A percentile compares a stretch with the other conserved stretches of the same genome.
phyloP scores from a whole-genome alignment of 1,140 invertebrate genomes.

The Aphidius gifuensis region DNA sequence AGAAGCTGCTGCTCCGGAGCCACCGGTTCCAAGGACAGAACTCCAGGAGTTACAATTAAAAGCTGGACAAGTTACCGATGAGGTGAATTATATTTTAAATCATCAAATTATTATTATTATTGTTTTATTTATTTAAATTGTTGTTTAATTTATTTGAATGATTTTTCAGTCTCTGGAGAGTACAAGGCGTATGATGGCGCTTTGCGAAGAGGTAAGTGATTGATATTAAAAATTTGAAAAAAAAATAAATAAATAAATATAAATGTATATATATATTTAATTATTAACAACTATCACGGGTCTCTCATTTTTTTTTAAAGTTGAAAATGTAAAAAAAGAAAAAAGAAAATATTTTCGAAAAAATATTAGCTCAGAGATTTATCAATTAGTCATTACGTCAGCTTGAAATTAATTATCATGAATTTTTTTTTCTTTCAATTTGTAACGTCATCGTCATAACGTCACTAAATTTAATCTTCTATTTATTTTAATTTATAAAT shows the following conservation, averaged over 20 bases:
- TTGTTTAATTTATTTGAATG: constrained; percentile 14
- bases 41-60: constrained; percentile 87
- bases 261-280: no score
- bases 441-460: no score
- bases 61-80: constrained; percentile 85
- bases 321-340: no score
- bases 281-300: no score
- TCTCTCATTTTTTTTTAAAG: no score
- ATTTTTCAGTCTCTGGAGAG: constrained; percentile 91
- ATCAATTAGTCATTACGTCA: no score
- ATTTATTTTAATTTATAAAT: no score
- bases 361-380: no score
- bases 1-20: constrained; percentile 54
- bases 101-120: background rate
- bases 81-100: constrained; percentile 59
- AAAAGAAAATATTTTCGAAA: no score
- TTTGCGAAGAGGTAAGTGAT: constrained; percentile 94
- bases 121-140: constrained; percentile 7
- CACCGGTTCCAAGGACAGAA: constrained; percentile 71
- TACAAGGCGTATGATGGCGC: constrained; percentile 90
- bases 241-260: background rate
- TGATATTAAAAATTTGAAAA: constrained; percentile 5
- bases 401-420: no score
- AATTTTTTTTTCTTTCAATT: no score
- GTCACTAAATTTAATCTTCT: no score